A percentile compares a stretch with the other conserved stretches of the same genome.
phyloP scores from a whole-genome alignment of 2,888 invertebrate species.

The Endomychus coccineus region DNA sequence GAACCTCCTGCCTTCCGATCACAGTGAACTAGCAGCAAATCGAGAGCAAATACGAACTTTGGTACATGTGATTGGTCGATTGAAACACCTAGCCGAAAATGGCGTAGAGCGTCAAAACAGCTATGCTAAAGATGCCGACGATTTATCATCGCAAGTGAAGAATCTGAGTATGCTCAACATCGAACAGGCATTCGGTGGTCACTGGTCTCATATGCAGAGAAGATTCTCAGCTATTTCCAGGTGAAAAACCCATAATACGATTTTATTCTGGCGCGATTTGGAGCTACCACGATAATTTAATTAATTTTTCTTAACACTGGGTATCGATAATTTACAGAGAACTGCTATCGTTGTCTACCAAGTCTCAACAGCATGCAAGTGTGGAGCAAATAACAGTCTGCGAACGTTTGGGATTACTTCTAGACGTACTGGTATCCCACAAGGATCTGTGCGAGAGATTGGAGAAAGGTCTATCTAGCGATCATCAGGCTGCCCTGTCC shows the following conservation, averaged over 20 bases:
- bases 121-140: constrained; percentile 49
- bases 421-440: constrained; percentile 51
- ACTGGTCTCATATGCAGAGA: constrained; percentile 49
- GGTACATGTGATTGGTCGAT: constrained; percentile 47
- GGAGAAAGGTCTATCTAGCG: constrained; percentile 54
- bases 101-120: constrained; percentile 38
- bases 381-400: constrained; percentile 50
- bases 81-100: constrained; percentile 49
- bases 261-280: too few species aligned
- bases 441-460: constrained; percentile 54
- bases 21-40: constrained; percentile 50
- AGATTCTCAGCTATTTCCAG: constrained; percentile 48
- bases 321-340: constrained; percentile 50
- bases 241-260: too few species aligned
- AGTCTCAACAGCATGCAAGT: constrained; percentile 48
- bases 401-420: constrained; percentile 48
- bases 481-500: constrained; percentile 54
- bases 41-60: constrained; percentile 51
- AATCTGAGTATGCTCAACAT: constrained; percentile 40
- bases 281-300: too few species aligned
- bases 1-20: constrained; percentile 50
- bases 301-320: constrained; percentile 21
- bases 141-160: constrained; percentile 48
- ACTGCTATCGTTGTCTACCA: constrained; percentile 45
- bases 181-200: constrained; percentile 26